Conservation (phyloP, 37 sponge, comb jelly and placozoan species). For the Ianthella basta region DNA sequence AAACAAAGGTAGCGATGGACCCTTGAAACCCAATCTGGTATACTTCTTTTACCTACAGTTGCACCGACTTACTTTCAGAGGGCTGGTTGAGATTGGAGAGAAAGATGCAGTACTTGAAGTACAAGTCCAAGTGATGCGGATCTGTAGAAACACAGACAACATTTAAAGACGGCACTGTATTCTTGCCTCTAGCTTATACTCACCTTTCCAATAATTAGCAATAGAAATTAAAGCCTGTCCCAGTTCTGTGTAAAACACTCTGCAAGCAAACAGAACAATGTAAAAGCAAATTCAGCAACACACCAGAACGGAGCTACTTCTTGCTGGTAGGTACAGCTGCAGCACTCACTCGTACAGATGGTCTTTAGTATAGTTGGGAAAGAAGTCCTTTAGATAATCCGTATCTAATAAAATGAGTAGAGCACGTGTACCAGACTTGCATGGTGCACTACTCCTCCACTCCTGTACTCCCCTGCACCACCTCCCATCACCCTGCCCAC, state of each 20-base stretch:
- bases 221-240: slow-evolving; percentile 28
- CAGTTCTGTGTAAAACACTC: slow-evolving; percentile 6
- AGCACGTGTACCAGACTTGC: background rate
- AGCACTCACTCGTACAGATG: slow-evolving; percentile 61
- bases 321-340: too few species aligned
- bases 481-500: too few species aligned
- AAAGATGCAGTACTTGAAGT: slow-evolving; percentile 49
- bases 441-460: too few species aligned
- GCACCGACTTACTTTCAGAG: too few species aligned
- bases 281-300: background rate
- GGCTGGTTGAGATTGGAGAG: slow-evolving; percentile 45
- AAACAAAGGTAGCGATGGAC: too few species aligned
- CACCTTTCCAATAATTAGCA: slow-evolving; percentile 44
- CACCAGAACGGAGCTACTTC: too few species aligned
- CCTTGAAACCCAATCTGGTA: too few species aligned
- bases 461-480: too few species aligned
- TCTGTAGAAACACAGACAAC: slow-evolving; percentile 34
- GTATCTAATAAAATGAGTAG: slow-evolving; percentile 45
- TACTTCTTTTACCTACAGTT: too few species aligned
- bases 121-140: slow-evolving; percentile 63
- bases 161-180: too few species aligned
- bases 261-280: background rate
- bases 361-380: slow-evolving; percentile 68
- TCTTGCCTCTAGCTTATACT: too few species aligned
- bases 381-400: slow-evolving; percentile 51